These are phyloP conservation scores for Pteronotus mesoamericanus DNA, from an alignment of 2,797 vertebrate species.

Conservation along the genomic window DNA sequence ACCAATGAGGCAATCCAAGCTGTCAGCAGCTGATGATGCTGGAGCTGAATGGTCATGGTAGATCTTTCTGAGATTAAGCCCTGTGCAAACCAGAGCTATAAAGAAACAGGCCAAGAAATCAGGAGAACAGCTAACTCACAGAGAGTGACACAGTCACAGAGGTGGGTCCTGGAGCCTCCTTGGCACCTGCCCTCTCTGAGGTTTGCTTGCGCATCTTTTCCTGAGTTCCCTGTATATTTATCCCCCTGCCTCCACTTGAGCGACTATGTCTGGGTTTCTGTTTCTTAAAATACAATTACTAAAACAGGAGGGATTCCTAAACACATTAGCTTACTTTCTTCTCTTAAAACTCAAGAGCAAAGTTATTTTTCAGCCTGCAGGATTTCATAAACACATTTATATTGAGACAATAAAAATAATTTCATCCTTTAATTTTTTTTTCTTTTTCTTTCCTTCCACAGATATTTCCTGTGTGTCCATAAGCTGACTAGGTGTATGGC, in stretches of 20 bases:
- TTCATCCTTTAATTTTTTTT: neutral
- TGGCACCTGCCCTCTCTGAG: neutral
- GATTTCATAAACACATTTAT: constrained; percentile 6
- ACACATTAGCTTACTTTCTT: neutral
- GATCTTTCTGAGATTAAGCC: neutral
- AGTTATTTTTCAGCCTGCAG: neutral
- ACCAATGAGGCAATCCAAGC: neutral
- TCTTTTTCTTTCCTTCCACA: neutral
- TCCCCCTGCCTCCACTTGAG: neutral
- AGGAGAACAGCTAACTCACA: neutral
- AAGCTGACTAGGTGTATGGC: neutral
- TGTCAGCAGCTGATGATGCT: neutral
- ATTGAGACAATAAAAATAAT: neutral
- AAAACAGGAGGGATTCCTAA: constrained; percentile 2
- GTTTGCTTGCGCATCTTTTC: neutral
- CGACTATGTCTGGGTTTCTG: neutral
- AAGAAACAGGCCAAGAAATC: neutral
- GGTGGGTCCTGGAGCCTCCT: neutral
- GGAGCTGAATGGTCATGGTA: neutral
- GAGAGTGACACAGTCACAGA: neutral
- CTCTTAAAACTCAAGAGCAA: constrained; percentile 3
- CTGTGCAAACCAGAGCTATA: neutral
- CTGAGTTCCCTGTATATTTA: neutral
- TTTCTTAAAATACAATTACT: constrained; percentile 33
- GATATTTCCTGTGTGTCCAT: neutral